Percentiles rank a stretch among this genome's conserved stretches.
Evolutionary conservation across 2,113 vertebrate genomes (phyloP).

Genomic region (Aspiorhynchus laticeps): DNA sequence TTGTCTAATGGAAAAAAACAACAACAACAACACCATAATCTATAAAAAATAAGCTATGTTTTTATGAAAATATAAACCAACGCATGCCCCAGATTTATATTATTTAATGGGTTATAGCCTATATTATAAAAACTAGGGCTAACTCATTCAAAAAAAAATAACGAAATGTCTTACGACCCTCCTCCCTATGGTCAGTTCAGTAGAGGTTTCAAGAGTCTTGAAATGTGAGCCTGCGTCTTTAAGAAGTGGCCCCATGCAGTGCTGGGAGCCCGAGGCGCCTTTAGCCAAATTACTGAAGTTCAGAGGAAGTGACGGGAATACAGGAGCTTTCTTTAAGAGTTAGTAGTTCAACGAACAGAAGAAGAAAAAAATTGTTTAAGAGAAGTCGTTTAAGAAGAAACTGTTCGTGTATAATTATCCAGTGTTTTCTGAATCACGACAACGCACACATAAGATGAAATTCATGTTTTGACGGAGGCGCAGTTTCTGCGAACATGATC

Average conservation of each 20-base stretch:
- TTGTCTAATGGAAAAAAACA: neutral
- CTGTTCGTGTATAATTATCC: neutral
- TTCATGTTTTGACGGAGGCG: neutral
- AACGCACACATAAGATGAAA: neutral
- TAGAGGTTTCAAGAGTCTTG: no score
- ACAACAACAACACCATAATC: neutral
- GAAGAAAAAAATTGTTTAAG: neutral
- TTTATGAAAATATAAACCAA: neutral
- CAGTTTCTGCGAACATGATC: neutral
- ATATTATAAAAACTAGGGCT: no score
- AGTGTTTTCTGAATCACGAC: neutral
- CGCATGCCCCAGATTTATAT: neutral
- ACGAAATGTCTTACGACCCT: no score
- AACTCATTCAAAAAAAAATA: no score
- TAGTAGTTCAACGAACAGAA: neutral
- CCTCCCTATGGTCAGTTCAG: no score
- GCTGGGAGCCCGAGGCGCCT: conserved; percentile 35
- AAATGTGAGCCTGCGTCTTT: conserved; percentile 42
- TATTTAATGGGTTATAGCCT: no score
- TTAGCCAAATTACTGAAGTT: conserved; percentile 33
- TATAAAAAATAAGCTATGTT: neutral
- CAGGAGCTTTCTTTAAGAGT: neutral
- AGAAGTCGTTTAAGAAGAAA: neutral
- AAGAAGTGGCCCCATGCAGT: conserved; percentile 37
- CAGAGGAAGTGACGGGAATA: conserved; percentile 55